These are phyloP conservation scores for Melanophora roralis DNA, from an alignment of 2,888 invertebrate species.

Conservation along the genomic window DNA sequence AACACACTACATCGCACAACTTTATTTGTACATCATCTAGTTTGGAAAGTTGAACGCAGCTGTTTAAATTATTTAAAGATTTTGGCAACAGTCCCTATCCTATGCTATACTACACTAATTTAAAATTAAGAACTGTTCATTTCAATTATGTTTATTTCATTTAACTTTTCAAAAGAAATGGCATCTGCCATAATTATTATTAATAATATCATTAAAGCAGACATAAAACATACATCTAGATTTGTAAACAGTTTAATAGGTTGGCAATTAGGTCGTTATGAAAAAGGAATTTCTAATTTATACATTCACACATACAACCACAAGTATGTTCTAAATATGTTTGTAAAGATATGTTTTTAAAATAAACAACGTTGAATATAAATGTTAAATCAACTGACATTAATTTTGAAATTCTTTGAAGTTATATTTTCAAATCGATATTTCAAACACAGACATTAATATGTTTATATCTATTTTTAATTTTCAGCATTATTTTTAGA, in stretches of 20 bases:
- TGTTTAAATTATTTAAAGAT: too few species aligned
- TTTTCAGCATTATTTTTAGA: too few species aligned
- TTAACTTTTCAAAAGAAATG: conserved; percentile 37
- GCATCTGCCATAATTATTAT: conserved; percentile 14
- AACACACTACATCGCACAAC: too few species aligned
- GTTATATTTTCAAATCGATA: not conserved
- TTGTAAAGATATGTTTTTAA: not conserved
- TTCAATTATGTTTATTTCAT: conserved; percentile 49
- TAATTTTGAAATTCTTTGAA: not conserved
- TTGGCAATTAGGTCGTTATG: conserved; percentile 39
- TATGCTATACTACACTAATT: not conserved
- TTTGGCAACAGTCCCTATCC: too few species aligned
- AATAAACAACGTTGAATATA: not conserved
- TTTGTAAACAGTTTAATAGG: conserved; percentile 31
- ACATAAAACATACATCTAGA: not conserved
- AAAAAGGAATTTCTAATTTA: not conserved
- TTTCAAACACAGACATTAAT: not conserved
- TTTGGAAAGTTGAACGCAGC: too few species aligned
- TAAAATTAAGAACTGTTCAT: conserved; percentile 35
- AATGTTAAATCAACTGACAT: too few species aligned
- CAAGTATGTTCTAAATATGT: too few species aligned
- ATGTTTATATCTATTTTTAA: not conserved
- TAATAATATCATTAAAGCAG: not conserved
- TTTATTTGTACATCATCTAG: too few species aligned
- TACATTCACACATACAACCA: too few species aligned